phyloP scores from a whole-genome alignment of 2,113 vertebrate species.

The Nothoprocta perdicaria region DNA sequence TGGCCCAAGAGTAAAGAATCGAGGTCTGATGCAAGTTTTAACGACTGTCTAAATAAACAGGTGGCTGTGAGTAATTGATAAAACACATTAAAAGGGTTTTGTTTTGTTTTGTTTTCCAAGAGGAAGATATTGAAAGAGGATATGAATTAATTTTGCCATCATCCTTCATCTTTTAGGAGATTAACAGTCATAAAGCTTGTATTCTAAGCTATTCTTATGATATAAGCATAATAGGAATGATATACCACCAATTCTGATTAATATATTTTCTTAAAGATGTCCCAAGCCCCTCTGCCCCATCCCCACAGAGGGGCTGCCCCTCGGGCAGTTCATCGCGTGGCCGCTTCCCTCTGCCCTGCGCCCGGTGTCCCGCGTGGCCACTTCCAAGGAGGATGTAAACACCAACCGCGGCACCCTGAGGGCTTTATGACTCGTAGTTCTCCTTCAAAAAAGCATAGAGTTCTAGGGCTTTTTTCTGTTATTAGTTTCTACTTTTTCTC shows the following conservation, averaged over 20 bases:
- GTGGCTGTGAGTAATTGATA: background rate
- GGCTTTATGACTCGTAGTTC: background rate
- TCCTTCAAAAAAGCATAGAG: background rate
- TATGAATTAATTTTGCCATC: background rate
- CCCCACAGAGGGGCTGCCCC: too few relatives aligned
- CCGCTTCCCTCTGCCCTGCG: background rate
- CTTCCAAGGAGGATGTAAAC: background rate
- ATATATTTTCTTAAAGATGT: conserved; percentile 26
- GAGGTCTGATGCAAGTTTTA: background rate
- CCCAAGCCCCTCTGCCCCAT: too few relatives aligned
- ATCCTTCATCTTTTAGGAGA: background rate
- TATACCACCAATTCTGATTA: conserved; percentile 23
- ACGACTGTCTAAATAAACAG: background rate
- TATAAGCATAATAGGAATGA: background rate
- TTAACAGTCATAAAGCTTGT: background rate
- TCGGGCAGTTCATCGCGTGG: background rate
- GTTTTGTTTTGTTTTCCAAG: background rate
- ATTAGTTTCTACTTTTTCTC: background rate
- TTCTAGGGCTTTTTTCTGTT: background rate
- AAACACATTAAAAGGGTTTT: background rate
- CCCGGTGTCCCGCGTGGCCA: fast-evolving
- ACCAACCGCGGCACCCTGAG: background rate
- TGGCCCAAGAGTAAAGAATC: background rate
- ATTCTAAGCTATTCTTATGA: background rate
- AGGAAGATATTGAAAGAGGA: background rate